Evolutionary conservation across 2,888 invertebrate species (phyloP), one percentile per base, ranked within the genome.

Genomic region (Drosophila anomelani): DNA sequence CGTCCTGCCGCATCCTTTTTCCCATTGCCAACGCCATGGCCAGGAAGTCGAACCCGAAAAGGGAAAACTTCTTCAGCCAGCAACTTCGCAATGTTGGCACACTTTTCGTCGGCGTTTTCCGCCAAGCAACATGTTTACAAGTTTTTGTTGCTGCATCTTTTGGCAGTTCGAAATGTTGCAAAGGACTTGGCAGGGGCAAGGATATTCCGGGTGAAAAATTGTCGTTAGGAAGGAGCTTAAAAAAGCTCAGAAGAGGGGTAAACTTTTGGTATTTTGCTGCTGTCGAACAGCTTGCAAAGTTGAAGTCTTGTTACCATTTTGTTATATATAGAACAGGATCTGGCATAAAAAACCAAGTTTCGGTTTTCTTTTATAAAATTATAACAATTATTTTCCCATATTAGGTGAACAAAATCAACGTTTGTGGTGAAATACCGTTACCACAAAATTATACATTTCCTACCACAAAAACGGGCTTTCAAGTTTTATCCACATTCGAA

Each of bases 1-100:
- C 64, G 80, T 89, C 81, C 79, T 81, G 81, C 81, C 79, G 77
- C 79, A 85, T 87, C 83, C 89, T 90, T 89, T 82, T 89, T 80
- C 80, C 85, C 79, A 79, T 53, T 53, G 36, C 51, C 61, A 36
- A 38, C 58, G 51, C 49, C 66, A 51, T 46, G 54, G 70, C 55
- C 53, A 66, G 74, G 34, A 68, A 57, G 49, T 54, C 73, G 56
- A 47, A 49, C 23, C 55, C 56, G 64, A 59, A 72, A 76, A 67
- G 68, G 60, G 60, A 77, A 77, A 74, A 75, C 67, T 67, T 64
- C 74, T 59, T 56, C 55, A 57, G 32, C 55, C 63, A 49, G 44
- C 54, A 77, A 71, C 85, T 68, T 77, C 71, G 54, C 67, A 46
- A 75, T 73, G 76, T 72, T 60, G 75, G 12, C 57, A 63, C 23